Conservation (phyloP, 2,888 invertebrate species). For the Orchesellides sinensis region DNA sequence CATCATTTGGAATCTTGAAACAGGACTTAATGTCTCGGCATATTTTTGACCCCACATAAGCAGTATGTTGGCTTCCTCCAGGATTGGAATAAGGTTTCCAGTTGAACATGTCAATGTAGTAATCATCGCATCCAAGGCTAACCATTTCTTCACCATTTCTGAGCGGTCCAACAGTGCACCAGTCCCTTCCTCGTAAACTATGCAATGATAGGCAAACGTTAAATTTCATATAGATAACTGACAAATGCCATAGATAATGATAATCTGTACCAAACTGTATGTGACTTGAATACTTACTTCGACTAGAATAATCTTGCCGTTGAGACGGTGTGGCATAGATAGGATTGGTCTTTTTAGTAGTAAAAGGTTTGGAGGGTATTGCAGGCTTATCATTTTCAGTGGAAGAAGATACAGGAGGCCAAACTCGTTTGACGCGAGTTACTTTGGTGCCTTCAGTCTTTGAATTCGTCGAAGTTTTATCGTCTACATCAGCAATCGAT, state of each 20-base stretch:
- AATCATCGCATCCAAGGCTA: constrained; percentile 75
- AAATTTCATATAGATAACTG: no score
- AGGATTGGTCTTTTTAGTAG: constrained; percentile 82
- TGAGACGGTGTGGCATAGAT: constrained; percentile 86
- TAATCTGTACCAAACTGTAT: no score
- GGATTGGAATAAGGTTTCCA: constrained; percentile 74
- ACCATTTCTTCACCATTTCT: constrained; percentile 74
- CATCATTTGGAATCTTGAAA: constrained; percentile 74
- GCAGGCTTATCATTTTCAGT: constrained; percentile 81
- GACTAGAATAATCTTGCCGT: constrained; percentile 73
- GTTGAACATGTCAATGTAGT: constrained; percentile 74
- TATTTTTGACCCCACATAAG: constrained; percentile 74
- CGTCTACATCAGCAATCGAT: constrained; percentile 27
- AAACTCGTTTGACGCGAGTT: constrained; percentile 78
- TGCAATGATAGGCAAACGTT: background rate
- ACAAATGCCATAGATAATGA: no score
- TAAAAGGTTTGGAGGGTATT: constrained; percentile 83
- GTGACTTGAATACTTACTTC: constrained; percentile 58
- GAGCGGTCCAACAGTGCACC: constrained; percentile 70
- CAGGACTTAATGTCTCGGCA: constrained; percentile 73
- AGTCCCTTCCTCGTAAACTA: constrained; percentile 64
- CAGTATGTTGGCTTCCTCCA: constrained; percentile 74
- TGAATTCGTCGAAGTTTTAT: constrained; percentile 58
- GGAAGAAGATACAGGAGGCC: constrained; percentile 78
- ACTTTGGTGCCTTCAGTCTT: constrained; percentile 72